Base-by-base conservation (phyloP, 2,113 vertebrate species). In the Lagopus muta region DNA sequence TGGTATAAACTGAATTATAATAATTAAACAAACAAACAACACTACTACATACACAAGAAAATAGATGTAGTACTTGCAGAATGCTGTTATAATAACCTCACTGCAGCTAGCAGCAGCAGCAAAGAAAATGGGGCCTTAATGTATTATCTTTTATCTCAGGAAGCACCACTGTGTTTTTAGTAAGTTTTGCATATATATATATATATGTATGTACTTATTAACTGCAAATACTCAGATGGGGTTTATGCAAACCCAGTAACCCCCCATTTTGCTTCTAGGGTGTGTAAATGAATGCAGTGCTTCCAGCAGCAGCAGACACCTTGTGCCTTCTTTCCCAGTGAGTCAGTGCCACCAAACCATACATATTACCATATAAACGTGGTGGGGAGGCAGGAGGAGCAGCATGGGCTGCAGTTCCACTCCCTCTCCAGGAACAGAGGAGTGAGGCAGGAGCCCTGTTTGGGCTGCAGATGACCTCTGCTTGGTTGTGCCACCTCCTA, bases 251-350 rank as follows among this genome's bases (percentile, higher is more conserved):
- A 20, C 30, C 18, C 48, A 47, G 45, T 70, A 42, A 47, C 34
- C 61, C 54, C 9, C 14, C 13, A 28, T 16, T 42, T 32, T 34
- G 40, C 18, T 65, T 73, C 66, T 67, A 25, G 21, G 40, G 28
- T 0, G 0, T 7, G 38, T 20, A 78, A 30, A 50, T 7, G 38
- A 69, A 42, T 4, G 21, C 65, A 40, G 36, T 1, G 54, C 54
- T 88, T 88, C 72, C 7, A 0, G 67, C 88, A 92, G 86, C 66
- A 34, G 71, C 61, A 7, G 42, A 4, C 55, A 6, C 78, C 71
- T 81, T 48, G n/a, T 34, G 34, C 67, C 61, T 69, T 78, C 61
- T 13, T 83, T n/a, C 77, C 78, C 18, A 34, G 7, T 12, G 81
- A 78, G 70, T 10, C 3, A 1, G 4, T 36, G 17, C 78, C 7